A percentile compares a stretch with the other conserved stretches of the same genome.
Conservation (phyloP, 2,113 vertebrate genomes). For the Barnardius zonarius region DNA sequence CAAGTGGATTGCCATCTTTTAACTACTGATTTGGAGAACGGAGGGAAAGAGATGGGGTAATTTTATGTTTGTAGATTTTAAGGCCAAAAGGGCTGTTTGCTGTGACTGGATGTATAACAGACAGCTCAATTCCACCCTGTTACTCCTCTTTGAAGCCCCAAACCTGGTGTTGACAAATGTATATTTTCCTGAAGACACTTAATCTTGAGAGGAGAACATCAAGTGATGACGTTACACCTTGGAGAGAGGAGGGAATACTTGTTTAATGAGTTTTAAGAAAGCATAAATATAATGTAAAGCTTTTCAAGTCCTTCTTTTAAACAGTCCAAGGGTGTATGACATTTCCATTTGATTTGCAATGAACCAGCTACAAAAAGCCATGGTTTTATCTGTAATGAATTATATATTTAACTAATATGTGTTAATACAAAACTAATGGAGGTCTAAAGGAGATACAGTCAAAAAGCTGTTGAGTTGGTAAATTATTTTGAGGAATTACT, state of each 20-base stretch:
- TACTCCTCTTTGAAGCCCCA: not conserved
- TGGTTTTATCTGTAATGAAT: not conserved
- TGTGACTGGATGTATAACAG: not conserved
- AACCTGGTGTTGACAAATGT: not conserved
- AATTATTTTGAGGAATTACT: not conserved
- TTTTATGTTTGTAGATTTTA: not conserved
- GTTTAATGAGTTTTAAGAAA: not conserved
- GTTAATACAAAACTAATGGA: not conserved
- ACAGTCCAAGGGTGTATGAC: not conserved
- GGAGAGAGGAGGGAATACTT: not conserved
- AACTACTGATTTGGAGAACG: conserved; percentile 20
- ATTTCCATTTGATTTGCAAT: conserved; percentile 1
- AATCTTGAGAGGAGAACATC: not conserved
- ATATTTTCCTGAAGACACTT: not conserved
- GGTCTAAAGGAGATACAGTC: not conserved
- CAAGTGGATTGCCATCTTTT: not conserved
- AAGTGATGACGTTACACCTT: not conserved
- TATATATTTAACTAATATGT: not conserved
- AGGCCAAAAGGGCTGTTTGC: not conserved
- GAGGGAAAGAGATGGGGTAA: not conserved
- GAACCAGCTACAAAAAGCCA: not conserved
- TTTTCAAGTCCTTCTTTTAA: not conserved
- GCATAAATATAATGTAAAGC: not conserved
- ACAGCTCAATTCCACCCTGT: not conserved
- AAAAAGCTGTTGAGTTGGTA: not conserved